A percentile compares a stretch with the other conserved stretches of the same genome.
Evolutionary conservation across 2,888 invertebrate species (phyloP).

Genomic region (Nomada fucata): DNA sequence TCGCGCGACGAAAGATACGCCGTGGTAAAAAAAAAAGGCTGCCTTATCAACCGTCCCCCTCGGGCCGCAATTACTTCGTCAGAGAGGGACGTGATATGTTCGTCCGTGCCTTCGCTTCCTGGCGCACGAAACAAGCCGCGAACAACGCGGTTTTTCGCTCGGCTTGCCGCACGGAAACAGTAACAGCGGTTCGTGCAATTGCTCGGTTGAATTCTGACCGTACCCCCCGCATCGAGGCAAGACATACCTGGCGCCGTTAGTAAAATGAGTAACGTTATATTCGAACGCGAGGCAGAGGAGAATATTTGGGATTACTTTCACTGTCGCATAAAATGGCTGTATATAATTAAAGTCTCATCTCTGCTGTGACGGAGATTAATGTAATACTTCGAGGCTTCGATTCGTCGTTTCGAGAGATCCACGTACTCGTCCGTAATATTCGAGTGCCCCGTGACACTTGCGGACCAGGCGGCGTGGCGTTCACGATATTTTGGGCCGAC

Average conservation of each 20-base stretch:
- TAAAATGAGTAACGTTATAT: too few relatives aligned
- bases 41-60: slow-evolving; percentile 41
- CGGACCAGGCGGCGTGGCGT: background rate
- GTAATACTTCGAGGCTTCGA: background rate
- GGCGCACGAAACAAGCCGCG: slow-evolving; percentile 13
- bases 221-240: background rate
- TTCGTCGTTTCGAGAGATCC: slow-evolving; percentile 10
- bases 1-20: slow-evolving; percentile 20
- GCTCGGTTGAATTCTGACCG: background rate
- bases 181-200: background rate
- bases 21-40: slow-evolving; percentile 10
- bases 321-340: too few relatives aligned
- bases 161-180: background rate
- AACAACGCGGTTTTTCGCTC: slow-evolving; percentile 41
- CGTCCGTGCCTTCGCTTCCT: slow-evolving; percentile 31
- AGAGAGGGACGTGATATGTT: slow-evolving; percentile 3
- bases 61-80: slow-evolving; percentile 49
- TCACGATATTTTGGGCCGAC: slow-evolving; percentile 31
- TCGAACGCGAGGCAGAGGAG: too few relatives aligned
- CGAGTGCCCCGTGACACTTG: background rate
- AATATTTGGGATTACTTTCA: too few relatives aligned
- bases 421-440: background rate
- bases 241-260: background rate
- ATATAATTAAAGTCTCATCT: background rate
- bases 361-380: background rate